A percentile compares a stretch with the other conserved stretches of the same genome.
phyloP scores from a whole-genome alignment of 1,140 invertebrate genomes.

The Penaeus vannamei region DNA sequence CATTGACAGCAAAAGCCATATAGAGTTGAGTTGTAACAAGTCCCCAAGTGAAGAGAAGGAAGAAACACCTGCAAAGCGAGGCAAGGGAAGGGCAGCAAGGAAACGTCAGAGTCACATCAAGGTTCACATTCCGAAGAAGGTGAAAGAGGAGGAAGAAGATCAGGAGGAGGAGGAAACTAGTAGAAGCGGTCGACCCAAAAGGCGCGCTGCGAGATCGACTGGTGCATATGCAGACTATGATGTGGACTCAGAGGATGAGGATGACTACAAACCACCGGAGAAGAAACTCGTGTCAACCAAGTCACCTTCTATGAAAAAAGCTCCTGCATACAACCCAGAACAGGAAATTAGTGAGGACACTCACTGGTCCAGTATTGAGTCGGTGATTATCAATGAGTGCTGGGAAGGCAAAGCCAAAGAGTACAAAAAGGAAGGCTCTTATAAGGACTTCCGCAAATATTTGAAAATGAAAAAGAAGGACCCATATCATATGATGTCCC shows the following conservation, averaged over 20 bases:
- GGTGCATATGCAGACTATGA: constrained; percentile 6
- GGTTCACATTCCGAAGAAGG: constrained; percentile 34
- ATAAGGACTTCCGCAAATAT: constrained; percentile 65
- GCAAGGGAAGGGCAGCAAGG: not conserved
- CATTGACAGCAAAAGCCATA: not conserved
- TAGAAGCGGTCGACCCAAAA: constrained; percentile 41
- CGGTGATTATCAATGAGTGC: constrained; percentile 57
- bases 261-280: constrained; percentile 36
- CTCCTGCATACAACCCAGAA: constrained; percentile 37
- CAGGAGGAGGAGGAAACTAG: not conserved
- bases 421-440: constrained; percentile 66
- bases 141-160: not conserved
- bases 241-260: constrained; percentile 47
- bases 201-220: constrained; percentile 25
- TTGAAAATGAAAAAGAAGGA: constrained; percentile 62
- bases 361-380: constrained; percentile 55
- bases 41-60: not conserved
- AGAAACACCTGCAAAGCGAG: not conserved
- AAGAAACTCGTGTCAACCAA: constrained; percentile 15
- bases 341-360: constrained; percentile 54
- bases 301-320: constrained; percentile 27
- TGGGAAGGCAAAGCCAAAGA: constrained; percentile 56
- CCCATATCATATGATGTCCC: constrained; percentile 61
- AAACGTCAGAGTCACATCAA: constrained; percentile 24
- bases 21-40: not conserved